Conservation (phyloP, 2,113 vertebrate genomes). For the Menidia beryllina region DNA sequence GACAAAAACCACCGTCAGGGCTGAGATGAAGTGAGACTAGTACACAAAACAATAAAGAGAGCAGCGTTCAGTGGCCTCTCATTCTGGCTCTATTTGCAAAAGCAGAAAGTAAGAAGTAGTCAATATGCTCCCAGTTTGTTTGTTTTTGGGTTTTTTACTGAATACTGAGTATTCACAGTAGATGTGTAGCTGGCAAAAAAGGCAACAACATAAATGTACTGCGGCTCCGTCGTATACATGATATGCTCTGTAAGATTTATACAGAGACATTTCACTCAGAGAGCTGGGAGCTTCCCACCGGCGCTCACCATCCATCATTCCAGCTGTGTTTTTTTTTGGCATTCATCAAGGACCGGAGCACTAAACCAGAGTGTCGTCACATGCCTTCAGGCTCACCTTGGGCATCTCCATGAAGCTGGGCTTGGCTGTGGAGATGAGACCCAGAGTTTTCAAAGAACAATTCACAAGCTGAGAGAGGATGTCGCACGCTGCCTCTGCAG, state of each 20-base stretch:
- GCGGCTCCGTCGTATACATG: not conserved
- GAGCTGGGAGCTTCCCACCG: not conserved
- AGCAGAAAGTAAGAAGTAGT: not conserved
- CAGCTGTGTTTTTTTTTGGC: not conserved
- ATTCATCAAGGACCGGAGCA: conserved; percentile 6
- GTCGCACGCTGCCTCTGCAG: conserved; percentile 93
- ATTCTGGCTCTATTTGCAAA: not conserved
- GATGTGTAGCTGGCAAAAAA: not conserved
- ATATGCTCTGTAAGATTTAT: not conserved
- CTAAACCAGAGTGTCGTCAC: not conserved
- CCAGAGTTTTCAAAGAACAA: conserved; percentile 93
- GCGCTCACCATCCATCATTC: conserved; percentile 15
- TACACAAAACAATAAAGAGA: not conserved
- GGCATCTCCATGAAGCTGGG: conserved; percentile 98
- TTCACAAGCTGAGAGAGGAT: conserved; percentile 96
- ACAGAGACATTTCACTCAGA: not conserved
- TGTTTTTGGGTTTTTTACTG: no score
- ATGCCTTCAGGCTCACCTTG: conserved; percentile 83
- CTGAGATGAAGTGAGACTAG: conserved; percentile 89
- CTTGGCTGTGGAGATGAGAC: conserved; percentile 95
- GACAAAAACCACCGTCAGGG: conserved; percentile 95
- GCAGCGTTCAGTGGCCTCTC: not conserved
- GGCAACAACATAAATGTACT: not conserved
- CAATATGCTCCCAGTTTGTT: no score
- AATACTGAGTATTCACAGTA: not conserved